Conservation (phyloP, 2,797 vertebrate species). For the Myotis findleyi region DNA sequence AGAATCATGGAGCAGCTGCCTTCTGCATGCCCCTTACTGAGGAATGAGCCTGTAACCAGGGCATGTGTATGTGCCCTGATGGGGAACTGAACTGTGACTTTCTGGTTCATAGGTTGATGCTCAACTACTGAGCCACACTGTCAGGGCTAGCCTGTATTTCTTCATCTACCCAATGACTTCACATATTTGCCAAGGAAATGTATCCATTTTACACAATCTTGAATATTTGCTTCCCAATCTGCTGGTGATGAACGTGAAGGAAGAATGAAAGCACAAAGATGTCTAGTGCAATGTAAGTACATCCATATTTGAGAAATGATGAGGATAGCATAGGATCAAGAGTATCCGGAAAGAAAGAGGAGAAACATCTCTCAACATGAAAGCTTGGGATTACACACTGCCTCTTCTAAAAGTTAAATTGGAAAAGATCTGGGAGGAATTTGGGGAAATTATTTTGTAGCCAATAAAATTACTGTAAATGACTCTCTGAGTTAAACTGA, state of each 20-base stretch:
- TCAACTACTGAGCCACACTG: too few relatives aligned
- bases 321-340: neutral
- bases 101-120: too few relatives aligned
- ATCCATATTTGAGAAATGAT: neutral
- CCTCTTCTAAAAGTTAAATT: neutral
- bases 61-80: too few relatives aligned
- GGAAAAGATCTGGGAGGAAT: neutral
- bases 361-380: neutral
- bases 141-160: neutral
- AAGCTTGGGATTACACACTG: accelerated
- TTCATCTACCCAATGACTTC: neutral
- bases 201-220: neutral
- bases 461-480: neutral
- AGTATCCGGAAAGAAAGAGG: neutral
- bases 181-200: neutral
- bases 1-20: too few relatives aligned
- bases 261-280: neutral
- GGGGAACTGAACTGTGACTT: too few relatives aligned
- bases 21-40: too few relatives aligned
- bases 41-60: too few relatives aligned
- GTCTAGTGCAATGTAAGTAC: neutral
- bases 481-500: neutral
- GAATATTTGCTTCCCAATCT: neutral
- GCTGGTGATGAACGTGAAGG: neutral
- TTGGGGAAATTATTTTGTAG: neutral